Evolutionary conservation across 2,797 vertebrate genomes (phyloP).

Genomic region (Pipistrellus pygmaeus): DNA sequence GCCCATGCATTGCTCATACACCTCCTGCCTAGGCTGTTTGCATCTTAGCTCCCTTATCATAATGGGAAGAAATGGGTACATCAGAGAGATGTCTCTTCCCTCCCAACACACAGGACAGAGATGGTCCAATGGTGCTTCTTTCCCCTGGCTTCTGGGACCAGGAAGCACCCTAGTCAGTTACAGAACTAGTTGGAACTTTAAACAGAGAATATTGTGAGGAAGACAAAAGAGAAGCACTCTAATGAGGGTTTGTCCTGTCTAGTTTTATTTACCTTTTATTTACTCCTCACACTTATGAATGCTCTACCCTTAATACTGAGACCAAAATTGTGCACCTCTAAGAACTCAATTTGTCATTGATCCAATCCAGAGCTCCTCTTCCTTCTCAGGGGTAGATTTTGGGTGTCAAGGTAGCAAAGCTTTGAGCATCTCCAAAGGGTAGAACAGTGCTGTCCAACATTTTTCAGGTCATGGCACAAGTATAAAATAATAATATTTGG

Average conservation of each 20-base stretch:
- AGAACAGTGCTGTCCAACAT: neutral
- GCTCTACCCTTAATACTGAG: neutral
- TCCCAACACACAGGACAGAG: neutral
- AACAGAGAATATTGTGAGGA: neutral
- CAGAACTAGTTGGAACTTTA: neutral
- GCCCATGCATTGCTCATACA: neutral
- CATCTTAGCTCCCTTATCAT: neutral
- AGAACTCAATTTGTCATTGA: neutral
- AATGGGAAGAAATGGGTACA: neutral
- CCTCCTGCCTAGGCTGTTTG: neutral
- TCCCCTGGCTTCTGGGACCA: neutral
- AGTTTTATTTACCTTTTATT: neutral
- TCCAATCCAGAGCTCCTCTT: constrained; percentile 39
- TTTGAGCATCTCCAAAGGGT: neutral
- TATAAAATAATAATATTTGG: neutral
- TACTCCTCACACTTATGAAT: neutral
- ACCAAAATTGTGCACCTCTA: neutral
- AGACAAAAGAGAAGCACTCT: neutral
- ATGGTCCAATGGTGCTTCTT: no score
- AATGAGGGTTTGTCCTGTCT: neutral
- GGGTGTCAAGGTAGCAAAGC: neutral
- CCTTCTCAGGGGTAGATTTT: neutral
- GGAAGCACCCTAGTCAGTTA: neutral
- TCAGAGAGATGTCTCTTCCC: neutral
- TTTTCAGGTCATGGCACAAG: neutral